Evolutionary conservation across 2,888 invertebrate species (phyloP), one percentile per base, ranked within the genome.

Genomic region (Netelia inedita): DNA sequence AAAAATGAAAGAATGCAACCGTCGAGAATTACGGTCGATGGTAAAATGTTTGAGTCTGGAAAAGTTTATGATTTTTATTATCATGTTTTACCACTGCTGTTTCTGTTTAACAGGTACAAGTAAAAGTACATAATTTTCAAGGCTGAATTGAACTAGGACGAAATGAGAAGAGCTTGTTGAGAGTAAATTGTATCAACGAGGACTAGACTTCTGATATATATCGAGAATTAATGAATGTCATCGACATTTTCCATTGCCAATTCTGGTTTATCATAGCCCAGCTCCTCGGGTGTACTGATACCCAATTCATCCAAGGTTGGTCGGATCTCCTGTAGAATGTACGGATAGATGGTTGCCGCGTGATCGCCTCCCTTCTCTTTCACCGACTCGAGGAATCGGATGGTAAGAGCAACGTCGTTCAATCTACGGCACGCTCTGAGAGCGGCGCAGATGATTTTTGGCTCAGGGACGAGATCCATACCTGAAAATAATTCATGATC

Each of bases 261-360:
- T 94, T 99, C 99, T 81, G 99, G 99, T 94, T 98, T 97, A 94
- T 99, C 99, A 92, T 98, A 99, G 85, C 99, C 99, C 91, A 99
- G 95, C 93, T 99, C 98, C 94, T 99, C 99, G 0, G 97, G 98
- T 43, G 99, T 98, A 78, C 96, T 96, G 89, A 99, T 96, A 66
- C 99, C 99, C 82, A 99, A 95, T 94, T 99, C 99, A 59, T 96
- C 96, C 82, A 99, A 95, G 1, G 98, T 98, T 46, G 99, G 99
- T 91, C 96, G 95, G 89, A 99, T 97, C 95, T 99, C 97, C 94
- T 98, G 97, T 83, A 98, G 94, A 87, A 98, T 95, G 94, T 98
- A 98, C 0, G 98, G 98, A 92, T 97, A 98, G 89, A 98, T 97
- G 93, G 97, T 96, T 19, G 95, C 95, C 2, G 95, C 96, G 89